These are phyloP conservation scores for Ptilodon capucinus DNA, from an alignment of 2,888 invertebrate species.

Conservation along the genomic window DNA sequence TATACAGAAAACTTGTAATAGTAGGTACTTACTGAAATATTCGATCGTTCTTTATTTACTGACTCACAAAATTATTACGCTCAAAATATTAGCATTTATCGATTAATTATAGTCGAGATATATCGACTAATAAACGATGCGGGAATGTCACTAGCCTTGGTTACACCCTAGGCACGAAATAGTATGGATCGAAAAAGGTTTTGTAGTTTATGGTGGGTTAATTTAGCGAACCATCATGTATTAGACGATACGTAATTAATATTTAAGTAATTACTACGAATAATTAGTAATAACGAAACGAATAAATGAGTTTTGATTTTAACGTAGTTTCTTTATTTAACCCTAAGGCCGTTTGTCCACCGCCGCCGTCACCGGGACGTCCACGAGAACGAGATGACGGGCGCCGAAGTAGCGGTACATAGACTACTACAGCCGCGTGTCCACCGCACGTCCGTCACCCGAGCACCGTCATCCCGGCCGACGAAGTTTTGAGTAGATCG, in stretches of 20 bases:
- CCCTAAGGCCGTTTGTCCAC: background rate
- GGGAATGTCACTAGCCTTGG: conserved; percentile 2
- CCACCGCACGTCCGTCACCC: too few relatives aligned
- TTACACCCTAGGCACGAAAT: conserved; percentile 18
- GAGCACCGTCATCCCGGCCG: too few relatives aligned
- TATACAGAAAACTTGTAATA: background rate
- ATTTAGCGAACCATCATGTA: conserved; percentile 45
- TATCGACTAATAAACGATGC: background rate
- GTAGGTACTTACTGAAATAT: background rate
- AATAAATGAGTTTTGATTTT: conserved; percentile 49
- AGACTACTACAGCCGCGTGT: too few relatives aligned
- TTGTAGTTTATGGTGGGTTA: conserved; percentile 35
- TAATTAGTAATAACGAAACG: conserved; percentile 42
- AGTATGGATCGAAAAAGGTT: conserved; percentile 20
- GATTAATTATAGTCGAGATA: background rate
- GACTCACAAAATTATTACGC: background rate
- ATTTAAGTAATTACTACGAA: conserved; percentile 42
- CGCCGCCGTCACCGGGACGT: too few relatives aligned
- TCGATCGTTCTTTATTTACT: too few relatives aligned
- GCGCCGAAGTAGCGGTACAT: too few relatives aligned
- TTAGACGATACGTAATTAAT: conserved; percentile 56
- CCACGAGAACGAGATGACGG: too few relatives aligned
- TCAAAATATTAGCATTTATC: background rate
- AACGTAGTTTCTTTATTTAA: conserved; percentile 23
- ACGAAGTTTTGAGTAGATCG: too few relatives aligned